Conservation (phyloP, 30 jellyfish, hydroid and myxozoan species). For the Rhopilema esculentum region DNA sequence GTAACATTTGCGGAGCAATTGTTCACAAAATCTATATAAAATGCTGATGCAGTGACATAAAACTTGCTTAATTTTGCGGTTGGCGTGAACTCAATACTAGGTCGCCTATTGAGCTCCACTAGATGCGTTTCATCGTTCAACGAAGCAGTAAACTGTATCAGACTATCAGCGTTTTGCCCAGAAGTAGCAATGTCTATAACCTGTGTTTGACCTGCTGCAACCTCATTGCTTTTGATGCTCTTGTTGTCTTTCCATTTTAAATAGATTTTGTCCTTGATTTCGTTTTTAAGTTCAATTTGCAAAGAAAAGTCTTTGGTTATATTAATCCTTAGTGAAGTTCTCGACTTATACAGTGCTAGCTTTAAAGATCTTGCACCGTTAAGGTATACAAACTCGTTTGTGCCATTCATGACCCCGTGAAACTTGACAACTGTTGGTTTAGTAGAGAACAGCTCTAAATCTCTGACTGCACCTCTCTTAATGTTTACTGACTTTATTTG, state of each 20-base stretch:
- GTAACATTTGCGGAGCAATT: neutral
- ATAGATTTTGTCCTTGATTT: constrained; percentile 20
- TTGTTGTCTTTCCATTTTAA: constrained; percentile 29
- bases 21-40: neutral
- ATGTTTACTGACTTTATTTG: neutral
- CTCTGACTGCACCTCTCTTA: constrained; percentile 7
- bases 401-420: constrained; percentile 37
- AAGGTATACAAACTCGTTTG: neutral
- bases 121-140: constrained; percentile 1
- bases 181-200: neutral
- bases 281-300: constrained; percentile 32
- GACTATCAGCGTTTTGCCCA: constrained; percentile 6
- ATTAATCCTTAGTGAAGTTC: neutral
- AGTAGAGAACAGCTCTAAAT: neutral
- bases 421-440: constrained; percentile 15
- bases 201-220: constrained; percentile 19
- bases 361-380: constrained; percentile 16
- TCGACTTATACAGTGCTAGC: neutral
- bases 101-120: constrained; percentile 28
- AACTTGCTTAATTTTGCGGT: neutral
- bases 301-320: constrained; percentile 29
- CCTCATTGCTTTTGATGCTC: neutral
- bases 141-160: constrained; percentile 34
- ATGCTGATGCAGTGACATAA: constrained; percentile 20
- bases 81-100: constrained; percentile 23